A percentile compares a stretch with the other conserved stretches of the same genome.
Evolutionary conservation across 2,113 vertebrate species (phyloP).

Genomic region (Nymphicus hollandicus): DNA sequence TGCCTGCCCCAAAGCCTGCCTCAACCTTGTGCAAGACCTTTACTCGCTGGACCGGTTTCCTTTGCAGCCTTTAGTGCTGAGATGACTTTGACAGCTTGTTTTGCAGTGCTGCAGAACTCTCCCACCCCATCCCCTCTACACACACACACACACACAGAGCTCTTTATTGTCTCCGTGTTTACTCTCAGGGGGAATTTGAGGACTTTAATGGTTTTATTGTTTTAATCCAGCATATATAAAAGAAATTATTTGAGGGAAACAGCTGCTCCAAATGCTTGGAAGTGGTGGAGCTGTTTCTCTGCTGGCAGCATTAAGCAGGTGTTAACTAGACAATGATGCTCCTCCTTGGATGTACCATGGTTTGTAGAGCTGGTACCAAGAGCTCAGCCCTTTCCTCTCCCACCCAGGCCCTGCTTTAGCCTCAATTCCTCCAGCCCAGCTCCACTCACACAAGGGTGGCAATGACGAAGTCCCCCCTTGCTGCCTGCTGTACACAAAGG

Average conservation of each 20-base stretch:
- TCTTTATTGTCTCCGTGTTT: neutral
- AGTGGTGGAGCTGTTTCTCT: neutral
- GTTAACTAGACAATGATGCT: neutral
- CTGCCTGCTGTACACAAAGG: neutral
- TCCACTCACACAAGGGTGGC: neutral
- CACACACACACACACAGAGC: neutral
- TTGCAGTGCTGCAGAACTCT: neutral
- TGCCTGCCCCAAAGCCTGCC: neutral
- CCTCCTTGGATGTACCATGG: neutral
- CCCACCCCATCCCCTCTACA: neutral
- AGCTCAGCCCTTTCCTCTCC: neutral
- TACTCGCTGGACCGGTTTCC: neutral
- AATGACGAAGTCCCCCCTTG: neutral
- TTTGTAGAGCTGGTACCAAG: neutral
- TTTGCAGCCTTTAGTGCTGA: neutral
- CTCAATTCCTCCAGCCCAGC: neutral
- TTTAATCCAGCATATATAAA: constrained; percentile 1
- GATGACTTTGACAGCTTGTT: neutral
- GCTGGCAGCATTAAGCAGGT: neutral
- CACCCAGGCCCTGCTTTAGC: neutral
- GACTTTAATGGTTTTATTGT: constrained; percentile 17
- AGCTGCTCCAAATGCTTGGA: constrained; percentile 15
- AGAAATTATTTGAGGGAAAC: neutral
- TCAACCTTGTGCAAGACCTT: neutral
- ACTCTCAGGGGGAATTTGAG: neutral